Evolutionary conservation across 2,797 vertebrate species (phyloP).

Genomic region (Gymnoscopelus microlampas): DNA sequence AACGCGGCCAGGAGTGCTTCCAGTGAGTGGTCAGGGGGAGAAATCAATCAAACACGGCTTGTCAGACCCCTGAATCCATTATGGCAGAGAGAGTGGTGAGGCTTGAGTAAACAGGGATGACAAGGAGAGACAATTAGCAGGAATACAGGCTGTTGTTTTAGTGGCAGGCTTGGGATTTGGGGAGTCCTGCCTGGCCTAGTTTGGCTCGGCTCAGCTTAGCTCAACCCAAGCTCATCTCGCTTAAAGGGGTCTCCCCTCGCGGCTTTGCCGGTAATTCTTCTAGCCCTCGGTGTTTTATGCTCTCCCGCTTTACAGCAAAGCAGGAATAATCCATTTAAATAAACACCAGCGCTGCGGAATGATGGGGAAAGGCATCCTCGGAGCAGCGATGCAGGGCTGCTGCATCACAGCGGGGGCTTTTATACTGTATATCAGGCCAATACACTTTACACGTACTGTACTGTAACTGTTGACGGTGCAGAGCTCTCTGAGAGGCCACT

Average conservation of each 20-base stretch:
- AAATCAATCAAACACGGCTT: constrained; percentile 80
- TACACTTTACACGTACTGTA: constrained; percentile 63
- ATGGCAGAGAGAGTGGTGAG: constrained; percentile 72
- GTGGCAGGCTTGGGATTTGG: constrained; percentile 67
- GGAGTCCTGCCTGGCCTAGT: constrained; percentile 63
- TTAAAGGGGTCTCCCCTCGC: constrained; percentile 61
- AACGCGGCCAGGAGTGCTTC: constrained; percentile 77
- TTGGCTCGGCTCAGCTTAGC: constrained; percentile 54
- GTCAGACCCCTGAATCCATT: constrained; percentile 76
- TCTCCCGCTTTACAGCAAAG: constrained; percentile 78
- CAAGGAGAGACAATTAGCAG: constrained; percentile 77
- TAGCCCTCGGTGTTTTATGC: constrained; percentile 73
- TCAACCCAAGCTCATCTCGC: constrained; percentile 38
- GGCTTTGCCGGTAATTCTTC: constrained; percentile 83
- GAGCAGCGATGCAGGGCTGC: constrained; percentile 62
- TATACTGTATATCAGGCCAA: constrained; percentile 53
- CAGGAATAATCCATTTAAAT: constrained; percentile 83
- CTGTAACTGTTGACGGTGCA: constrained; percentile 25
- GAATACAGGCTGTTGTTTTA: constrained; percentile 63
- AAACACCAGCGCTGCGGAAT: constrained; percentile 80
- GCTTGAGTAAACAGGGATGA: constrained; percentile 81
- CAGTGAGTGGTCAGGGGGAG: constrained; percentile 72
- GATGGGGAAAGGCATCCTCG: constrained; percentile 70
- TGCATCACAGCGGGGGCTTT: constrained; percentile 60
- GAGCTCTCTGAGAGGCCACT: constrained; percentile 12